Conservation (phyloP, 2,113 vertebrate genomes). For the Telmatochromis sp. region DNA sequence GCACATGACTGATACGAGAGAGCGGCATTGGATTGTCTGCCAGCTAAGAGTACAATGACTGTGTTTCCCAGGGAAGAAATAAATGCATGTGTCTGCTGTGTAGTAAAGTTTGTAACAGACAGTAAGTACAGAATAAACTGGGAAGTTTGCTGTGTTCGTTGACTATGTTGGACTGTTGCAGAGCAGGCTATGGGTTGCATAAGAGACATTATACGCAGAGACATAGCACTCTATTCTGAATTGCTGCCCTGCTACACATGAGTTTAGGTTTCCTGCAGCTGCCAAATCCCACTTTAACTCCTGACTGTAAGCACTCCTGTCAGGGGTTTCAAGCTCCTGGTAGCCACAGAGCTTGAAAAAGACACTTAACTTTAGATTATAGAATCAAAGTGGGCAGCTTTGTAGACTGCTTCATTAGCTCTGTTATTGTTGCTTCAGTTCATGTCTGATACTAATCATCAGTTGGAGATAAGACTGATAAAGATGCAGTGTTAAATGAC, state of each 20-base stretch:
- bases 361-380: not conserved
- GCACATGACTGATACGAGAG: rapidly evolving
- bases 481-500: not conserved
- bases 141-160: not conserved
- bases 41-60: not conserved
- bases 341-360: not conserved
- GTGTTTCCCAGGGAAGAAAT: not conserved
- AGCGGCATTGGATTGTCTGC: not conserved
- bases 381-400: not conserved
- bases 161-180: not conserved
- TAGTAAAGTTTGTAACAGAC: not conserved
- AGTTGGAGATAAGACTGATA: not conserved
- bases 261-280: not conserved
- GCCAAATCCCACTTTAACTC: not conserved
- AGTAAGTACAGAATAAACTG: not conserved
- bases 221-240: not conserved
- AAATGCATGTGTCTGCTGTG: not conserved
- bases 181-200: not conserved
- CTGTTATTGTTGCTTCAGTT: not conserved
- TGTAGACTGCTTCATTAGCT: not conserved
- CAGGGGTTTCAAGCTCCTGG: not conserved
- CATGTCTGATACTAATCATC: not conserved
- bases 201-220: not conserved
- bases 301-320: not conserved
- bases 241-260: not conserved